These are phyloP conservation scores for Elegia similella DNA, from an alignment of 2,888 invertebrate species.

Conservation along the genomic window DNA sequence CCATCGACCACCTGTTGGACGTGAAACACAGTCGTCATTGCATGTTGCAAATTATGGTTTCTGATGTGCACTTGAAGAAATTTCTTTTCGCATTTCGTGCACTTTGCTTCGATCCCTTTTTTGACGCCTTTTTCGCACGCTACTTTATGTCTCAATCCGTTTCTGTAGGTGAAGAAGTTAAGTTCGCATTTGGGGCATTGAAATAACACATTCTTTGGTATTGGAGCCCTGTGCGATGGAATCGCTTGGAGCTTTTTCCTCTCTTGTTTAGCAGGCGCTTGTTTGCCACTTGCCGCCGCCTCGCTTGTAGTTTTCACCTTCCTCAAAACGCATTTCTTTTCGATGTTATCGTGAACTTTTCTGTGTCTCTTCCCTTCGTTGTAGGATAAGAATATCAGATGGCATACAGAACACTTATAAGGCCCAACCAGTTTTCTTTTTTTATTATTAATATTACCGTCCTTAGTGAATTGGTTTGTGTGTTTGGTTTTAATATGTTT, in stretches of 20 bases:
- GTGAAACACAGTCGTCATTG: not conserved
- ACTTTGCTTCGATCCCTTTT: not conserved
- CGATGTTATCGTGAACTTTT: not conserved
- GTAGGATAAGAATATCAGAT: not conserved
- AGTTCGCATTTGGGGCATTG: slow-evolving; percentile 6
- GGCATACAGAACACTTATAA: not conserved
- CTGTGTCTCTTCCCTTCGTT: not conserved
- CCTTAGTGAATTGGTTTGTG: not conserved
- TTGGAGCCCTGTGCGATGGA: not conserved
- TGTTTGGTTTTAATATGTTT: not conserved
- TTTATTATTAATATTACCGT: not conserved
- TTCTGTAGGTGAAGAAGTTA: not conserved
- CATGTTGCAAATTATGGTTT: not conserved
- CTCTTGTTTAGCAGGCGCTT: not conserved
- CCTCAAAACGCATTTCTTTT: not conserved
- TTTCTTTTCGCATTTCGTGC: not conserved
- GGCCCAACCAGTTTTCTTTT: not conserved
- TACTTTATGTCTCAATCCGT: not conserved
- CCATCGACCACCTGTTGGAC: not conserved
- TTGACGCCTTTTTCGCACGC: not conserved
- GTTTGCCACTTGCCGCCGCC: no score
- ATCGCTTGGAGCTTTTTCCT: no score
- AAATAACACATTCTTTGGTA: not conserved
- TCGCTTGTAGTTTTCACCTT: not conserved
- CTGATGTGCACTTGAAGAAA: not conserved